Conservation (phyloP, 35 echinoderm and acorn worm species). For the Ophiothrix spiculata region DNA sequence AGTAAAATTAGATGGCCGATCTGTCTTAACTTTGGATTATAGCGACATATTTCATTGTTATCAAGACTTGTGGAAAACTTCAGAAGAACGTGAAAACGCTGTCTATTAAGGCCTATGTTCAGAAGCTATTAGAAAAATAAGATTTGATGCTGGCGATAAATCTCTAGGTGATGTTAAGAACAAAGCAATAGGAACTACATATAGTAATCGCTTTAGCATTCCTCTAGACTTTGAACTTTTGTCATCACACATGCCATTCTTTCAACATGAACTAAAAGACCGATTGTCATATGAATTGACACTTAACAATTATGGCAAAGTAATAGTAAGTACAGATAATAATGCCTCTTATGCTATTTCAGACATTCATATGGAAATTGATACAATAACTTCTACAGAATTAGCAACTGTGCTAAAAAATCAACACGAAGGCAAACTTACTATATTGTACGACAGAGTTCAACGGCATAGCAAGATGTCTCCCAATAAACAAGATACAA, state of each 20-base stretch:
- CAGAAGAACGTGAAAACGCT: neutral
- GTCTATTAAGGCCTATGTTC: neutral
- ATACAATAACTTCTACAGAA: conserved; percentile 1
- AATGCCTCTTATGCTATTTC: neutral
- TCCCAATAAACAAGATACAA: conserved; percentile 26
- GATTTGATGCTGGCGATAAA: neutral
- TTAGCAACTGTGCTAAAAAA: conserved; percentile 11
- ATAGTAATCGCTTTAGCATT: neutral
- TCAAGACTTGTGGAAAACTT: neutral
- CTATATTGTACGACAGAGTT: conserved; percentile 14
- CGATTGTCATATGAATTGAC: neutral
- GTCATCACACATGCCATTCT: neutral
- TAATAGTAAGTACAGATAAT: neutral
- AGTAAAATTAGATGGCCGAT: neutral
- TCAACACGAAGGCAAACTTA: neutral
- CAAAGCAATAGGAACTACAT: neutral
- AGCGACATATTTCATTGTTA: neutral
- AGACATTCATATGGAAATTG: conserved; percentile 26
- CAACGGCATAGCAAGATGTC: conserved; percentile 11
- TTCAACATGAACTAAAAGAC: neutral
- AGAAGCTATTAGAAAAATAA: no score
- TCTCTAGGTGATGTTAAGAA: neutral
- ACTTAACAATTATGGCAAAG: neutral
- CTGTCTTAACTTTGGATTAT: neutral
- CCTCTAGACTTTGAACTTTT: conserved; percentile 13